These are phyloP conservation scores for Chascanopsetta lugubris DNA, from an alignment of 2,113 vertebrate genomes.

Conservation along the genomic window DNA sequence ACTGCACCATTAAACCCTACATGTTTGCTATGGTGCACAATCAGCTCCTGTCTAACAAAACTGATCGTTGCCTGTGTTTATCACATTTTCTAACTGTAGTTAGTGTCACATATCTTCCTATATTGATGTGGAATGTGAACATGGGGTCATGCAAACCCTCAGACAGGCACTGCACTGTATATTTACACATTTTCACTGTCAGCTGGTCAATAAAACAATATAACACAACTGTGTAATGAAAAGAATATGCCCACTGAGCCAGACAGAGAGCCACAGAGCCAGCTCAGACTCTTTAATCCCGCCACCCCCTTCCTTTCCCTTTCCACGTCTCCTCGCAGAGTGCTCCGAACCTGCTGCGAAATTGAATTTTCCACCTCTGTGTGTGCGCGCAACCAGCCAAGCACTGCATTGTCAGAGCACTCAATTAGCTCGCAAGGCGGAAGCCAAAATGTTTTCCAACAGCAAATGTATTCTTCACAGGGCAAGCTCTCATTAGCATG, in stretches of 20 bases:
- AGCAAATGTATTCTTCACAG: conserved; percentile 77
- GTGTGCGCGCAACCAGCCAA: conserved; percentile 74
- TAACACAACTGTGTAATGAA: conserved; percentile 61
- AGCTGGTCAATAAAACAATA: conserved; percentile 72
- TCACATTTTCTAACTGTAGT: not conserved
- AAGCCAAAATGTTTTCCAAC: conserved; percentile 79
- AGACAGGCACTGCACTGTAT: conserved; percentile 12
- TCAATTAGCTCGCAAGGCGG: conserved; percentile 79
- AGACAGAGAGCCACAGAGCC: conserved; percentile 63
- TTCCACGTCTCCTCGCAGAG: conserved; percentile 48
- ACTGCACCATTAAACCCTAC: not conserved
- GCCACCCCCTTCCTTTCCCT: conserved; percentile 52
- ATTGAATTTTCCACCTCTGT: conserved; percentile 77
- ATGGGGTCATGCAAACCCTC: not conserved
- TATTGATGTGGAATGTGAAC: not conserved
- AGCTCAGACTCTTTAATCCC: conserved; percentile 73
- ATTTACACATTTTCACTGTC: conserved; percentile 58
- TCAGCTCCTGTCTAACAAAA: not conserved
- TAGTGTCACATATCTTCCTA: not conserved
- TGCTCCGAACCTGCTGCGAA: conserved; percentile 73
- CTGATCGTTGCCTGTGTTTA: not conserved
- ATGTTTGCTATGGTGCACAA: not conserved
- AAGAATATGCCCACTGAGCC: conserved; percentile 66
- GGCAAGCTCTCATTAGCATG: conserved; percentile 73
- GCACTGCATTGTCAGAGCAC: conserved; percentile 76